Evolutionary conservation across 2,797 vertebrate species (phyloP).

Genomic region (Carapus acus): DNA sequence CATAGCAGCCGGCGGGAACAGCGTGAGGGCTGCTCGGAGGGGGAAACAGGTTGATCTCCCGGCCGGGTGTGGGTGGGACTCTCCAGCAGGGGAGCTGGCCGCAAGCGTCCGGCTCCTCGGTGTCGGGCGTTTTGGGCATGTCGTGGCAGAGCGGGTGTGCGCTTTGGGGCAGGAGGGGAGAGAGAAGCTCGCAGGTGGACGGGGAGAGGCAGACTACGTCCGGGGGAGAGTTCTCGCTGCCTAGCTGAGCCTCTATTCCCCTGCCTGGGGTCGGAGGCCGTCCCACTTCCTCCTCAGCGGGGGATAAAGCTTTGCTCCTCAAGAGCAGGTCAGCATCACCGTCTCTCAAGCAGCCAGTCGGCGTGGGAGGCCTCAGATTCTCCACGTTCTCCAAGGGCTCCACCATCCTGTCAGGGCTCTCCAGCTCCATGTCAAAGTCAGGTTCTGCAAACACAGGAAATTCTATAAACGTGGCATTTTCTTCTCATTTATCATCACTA

Average conservation of each 20-base stretch:
- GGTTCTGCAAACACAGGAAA: conserved; percentile 40
- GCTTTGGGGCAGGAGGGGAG: conserved; percentile 42
- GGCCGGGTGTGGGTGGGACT: conserved; percentile 78
- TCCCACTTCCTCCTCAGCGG: conserved; percentile 68
- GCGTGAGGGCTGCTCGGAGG: conserved; percentile 37
- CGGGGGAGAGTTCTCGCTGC: conserved; percentile 61
- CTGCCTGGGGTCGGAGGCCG: conserved; percentile 79
- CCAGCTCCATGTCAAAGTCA: conserved; percentile 53
- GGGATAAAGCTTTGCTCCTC: conserved; percentile 63
- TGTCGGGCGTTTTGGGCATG: conserved; percentile 82
- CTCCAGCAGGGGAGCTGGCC: conserved; percentile 72
- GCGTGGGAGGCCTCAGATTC: conserved; percentile 67
- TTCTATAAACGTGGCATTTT: not conserved
- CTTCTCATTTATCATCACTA: too few relatives aligned
- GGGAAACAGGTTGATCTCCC: conserved; percentile 57
- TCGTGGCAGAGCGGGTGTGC: conserved; percentile 73
- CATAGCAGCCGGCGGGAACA: conserved; percentile 48
- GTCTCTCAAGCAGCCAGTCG: conserved; percentile 71
- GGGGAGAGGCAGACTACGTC: conserved; percentile 60
- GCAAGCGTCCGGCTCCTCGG: conserved; percentile 68
- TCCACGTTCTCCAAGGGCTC: conserved; percentile 43
- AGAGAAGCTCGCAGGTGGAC: conserved; percentile 22
- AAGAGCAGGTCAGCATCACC: conserved; percentile 68
- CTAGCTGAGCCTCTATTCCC: conserved; percentile 63
- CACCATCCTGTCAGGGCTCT: conserved; percentile 57